Evolutionary conservation across 2,113 vertebrate genomes (phyloP).

Genomic region (Paradoxurus hermaphroditus): DNA sequence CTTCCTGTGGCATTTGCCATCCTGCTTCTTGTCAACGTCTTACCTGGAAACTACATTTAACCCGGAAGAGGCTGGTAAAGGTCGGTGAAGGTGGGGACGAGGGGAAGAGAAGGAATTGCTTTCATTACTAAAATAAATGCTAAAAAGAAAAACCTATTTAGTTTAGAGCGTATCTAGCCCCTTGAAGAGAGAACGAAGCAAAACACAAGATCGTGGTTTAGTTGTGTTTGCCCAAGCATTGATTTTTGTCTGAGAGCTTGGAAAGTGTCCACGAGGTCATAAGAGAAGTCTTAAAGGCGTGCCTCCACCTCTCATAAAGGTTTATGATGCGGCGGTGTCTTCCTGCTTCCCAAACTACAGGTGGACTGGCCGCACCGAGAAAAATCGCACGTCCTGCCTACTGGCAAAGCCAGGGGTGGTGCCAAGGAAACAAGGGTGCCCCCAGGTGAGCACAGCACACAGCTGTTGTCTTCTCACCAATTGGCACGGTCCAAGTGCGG

Average conservation of each 20-base stretch:
- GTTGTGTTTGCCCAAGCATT: not conserved
- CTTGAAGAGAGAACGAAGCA: not conserved
- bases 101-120: not conserved
- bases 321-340: slow-evolving; percentile 33
- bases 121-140: slow-evolving; percentile 45
- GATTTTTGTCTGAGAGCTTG: slow-evolving; percentile 20
- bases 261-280: not conserved
- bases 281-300: not conserved
- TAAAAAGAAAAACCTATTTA: slow-evolving; percentile 1
- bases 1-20: not conserved
- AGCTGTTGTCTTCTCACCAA: not conserved
- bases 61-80: not conserved
- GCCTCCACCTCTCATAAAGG: not conserved
- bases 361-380: not conserved
- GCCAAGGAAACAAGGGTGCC: not conserved
- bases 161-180: not conserved
- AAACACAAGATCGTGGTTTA: slow-evolving; percentile 9
- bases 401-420: not conserved
- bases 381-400: not conserved
- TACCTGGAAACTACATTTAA: slow-evolving; percentile 10
- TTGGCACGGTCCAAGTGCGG: not conserved
- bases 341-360: slow-evolving; percentile 24
- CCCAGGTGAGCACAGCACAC: not conserved
- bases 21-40: not conserved
- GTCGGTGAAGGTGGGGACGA: not conserved